Evolutionary conservation across 1,140 invertebrate genomes (phyloP).

Genomic region (Bombus pascuorum): DNA sequence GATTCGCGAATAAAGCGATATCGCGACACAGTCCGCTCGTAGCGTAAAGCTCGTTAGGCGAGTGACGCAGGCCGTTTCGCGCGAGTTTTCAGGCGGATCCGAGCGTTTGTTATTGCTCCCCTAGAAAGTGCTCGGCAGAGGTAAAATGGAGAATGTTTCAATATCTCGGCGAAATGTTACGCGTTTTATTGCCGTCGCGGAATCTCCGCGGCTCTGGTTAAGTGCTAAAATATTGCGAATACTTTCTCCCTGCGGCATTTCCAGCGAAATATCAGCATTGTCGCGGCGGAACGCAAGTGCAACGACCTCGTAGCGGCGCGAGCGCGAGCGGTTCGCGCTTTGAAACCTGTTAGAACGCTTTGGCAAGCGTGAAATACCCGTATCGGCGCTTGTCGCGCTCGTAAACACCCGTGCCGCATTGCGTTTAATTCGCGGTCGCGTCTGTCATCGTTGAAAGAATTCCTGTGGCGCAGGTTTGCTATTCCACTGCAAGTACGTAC

Average conservation of each 20-base stretch:
- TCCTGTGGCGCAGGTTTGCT: too few relatives aligned
- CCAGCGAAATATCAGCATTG: slow-evolving; percentile 59
- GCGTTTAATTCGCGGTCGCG: slow-evolving; percentile 21
- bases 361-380: slow-evolving; percentile 16
- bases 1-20: background rate
- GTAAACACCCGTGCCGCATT: background rate
- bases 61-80: background rate
- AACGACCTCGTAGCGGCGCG: slow-evolving; percentile 48
- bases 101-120: slow-evolving; percentile 32
- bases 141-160: slow-evolving; percentile 42
- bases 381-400: slow-evolving; percentile 5
- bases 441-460: slow-evolving; percentile 1
- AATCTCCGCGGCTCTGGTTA: slow-evolving; percentile 34
- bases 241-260: slow-evolving; percentile 42
- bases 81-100: background rate
- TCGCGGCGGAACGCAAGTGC: slow-evolving; percentile 46
- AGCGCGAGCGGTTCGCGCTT: slow-evolving; percentile 44
- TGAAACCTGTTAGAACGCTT: slow-evolving; percentile 59
- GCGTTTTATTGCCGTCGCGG: slow-evolving; percentile 53
- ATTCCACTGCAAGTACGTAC: too few relatives aligned
- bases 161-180: slow-evolving; percentile 52
- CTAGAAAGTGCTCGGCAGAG: slow-evolving; percentile 14
- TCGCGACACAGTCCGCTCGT: too few relatives aligned
- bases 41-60: background rate
- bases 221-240: slow-evolving; percentile 56